phyloP scores from a whole-genome alignment of 2,113 vertebrate genomes.

The Austrofundulus limnaeus region DNA sequence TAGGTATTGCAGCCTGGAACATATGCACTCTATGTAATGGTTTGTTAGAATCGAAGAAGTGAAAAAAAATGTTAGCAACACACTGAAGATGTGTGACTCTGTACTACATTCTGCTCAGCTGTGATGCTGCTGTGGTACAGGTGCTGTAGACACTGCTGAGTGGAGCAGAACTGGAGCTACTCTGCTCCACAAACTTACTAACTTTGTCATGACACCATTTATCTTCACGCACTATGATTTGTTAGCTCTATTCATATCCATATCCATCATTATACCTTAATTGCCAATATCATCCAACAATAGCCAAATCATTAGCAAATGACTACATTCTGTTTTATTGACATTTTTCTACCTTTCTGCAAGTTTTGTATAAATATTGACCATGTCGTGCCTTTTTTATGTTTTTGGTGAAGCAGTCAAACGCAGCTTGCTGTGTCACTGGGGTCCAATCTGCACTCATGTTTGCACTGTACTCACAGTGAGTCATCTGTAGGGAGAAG shows the following conservation, averaged over 20 bases:
- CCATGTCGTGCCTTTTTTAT: background rate
- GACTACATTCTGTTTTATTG: no score
- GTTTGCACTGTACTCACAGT: slow-evolving; percentile 33
- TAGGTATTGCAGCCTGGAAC: no score
- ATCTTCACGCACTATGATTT: no score
- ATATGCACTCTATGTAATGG: background rate
- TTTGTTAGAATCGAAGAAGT: background rate
- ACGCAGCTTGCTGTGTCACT: slow-evolving; percentile 44
- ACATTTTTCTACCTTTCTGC: background rate
- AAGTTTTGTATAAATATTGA: background rate
- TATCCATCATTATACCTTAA: no score
- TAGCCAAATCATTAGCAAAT: no score
- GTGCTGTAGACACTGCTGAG: no score
- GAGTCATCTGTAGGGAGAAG: slow-evolving; percentile 61
- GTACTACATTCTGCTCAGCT: background rate
- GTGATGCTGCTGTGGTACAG: background rate
- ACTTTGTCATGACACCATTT: background rate
- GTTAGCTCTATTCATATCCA: no score
- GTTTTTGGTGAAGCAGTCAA: slow-evolving; percentile 36
- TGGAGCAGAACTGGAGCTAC: background rate
- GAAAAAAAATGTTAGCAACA: background rate
- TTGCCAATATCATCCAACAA: no score
- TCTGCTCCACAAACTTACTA: background rate
- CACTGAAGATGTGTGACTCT: no score
- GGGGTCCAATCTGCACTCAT: slow-evolving; percentile 42